A percentile compares a stretch with the other conserved stretches of the same genome.
Evolutionary conservation across 2,797 vertebrate genomes (phyloP).

Genomic region (Huso huso): DNA sequence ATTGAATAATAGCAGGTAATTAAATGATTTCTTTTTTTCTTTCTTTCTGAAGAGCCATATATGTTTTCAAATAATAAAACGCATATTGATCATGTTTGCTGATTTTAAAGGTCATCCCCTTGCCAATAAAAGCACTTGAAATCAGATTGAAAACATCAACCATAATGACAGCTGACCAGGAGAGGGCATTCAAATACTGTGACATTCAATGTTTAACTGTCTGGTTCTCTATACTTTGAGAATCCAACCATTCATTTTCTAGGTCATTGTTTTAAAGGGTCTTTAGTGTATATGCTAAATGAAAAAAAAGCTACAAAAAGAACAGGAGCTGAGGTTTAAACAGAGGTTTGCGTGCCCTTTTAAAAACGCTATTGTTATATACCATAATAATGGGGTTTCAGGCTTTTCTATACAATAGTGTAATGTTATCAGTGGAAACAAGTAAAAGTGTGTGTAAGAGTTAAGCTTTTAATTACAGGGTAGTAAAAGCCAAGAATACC

Average conservation of each 20-base stretch:
- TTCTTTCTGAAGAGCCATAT: too few species aligned
- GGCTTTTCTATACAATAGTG: neutral
- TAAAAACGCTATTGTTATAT: neutral
- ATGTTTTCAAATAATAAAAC: too few species aligned
- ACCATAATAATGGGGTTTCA: neutral
- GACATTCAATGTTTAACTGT: slow-evolving; percentile 14
- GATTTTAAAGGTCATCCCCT: too few species aligned
- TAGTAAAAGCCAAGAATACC: slow-evolving; percentile 15
- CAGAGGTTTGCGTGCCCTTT: too few species aligned
- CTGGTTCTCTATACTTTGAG: neutral
- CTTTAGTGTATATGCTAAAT: too few species aligned
- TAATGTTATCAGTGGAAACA: slow-evolving; percentile 27
- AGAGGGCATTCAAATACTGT: slow-evolving; percentile 45
- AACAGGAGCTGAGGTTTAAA: neutral
- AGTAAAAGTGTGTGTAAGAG: slow-evolving; percentile 28
- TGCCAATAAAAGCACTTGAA: neutral
- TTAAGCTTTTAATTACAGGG: slow-evolving; percentile 16
- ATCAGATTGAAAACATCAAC: neutral
- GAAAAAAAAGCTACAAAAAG: too few species aligned
- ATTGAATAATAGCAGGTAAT: too few species aligned
- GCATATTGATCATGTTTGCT: too few species aligned
- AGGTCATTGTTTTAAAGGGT: too few species aligned
- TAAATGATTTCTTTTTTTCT: too few species aligned
- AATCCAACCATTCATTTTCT: too few species aligned
- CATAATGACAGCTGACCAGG: slow-evolving; percentile 36